Percentiles rank a stretch among this genome's conserved stretches.
These are phyloP conservation scores for Artemia sp. DNA, from an alignment of 2,888 invertebrate species.

Conservation along the genomic window DNA sequence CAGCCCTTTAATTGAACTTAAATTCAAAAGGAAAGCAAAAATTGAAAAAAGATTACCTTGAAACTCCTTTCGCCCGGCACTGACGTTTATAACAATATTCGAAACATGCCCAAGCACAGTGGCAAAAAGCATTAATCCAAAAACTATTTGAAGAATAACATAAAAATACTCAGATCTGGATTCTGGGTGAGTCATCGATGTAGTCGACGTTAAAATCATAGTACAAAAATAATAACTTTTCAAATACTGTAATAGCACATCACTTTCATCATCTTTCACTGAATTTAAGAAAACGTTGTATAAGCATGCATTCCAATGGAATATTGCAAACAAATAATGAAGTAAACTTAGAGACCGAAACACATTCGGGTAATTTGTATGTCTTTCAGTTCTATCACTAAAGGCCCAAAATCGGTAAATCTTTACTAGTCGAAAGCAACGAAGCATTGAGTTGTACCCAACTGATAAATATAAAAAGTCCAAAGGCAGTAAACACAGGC, in stretches of 20 bases:
- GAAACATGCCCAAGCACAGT: conserved; percentile 93
- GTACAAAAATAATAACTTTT: conserved; percentile 98
- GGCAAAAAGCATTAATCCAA: conserved; percentile 84
- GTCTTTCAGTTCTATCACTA: conserved; percentile 92
- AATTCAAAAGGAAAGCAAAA: conserved; percentile 14
- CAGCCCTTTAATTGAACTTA: conserved; percentile 17
- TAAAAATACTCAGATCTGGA: conserved; percentile 89
- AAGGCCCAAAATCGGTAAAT: conserved; percentile 97
- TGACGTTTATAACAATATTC: conserved; percentile 93
- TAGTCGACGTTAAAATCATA: conserved; percentile 83
- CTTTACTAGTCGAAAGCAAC: conserved; percentile 88
- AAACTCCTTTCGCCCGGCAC: conserved; percentile 91
- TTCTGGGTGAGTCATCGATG: conserved; percentile 72
- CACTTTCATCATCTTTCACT: conserved; percentile 43
- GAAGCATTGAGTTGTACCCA: conserved; percentile 77
- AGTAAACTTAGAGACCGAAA: conserved; percentile 78
- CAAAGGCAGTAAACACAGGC: conserved; percentile 86
- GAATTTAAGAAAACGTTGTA: conserved; percentile 92
- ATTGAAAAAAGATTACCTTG: conserved; percentile 51
- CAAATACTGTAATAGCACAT: conserved; percentile 83
- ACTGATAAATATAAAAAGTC: conserved; percentile 96
- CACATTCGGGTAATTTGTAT: conserved; percentile 95
- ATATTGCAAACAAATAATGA: conserved; percentile 91
- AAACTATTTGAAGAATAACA: conserved; percentile 81
- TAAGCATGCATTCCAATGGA: conserved; percentile 99